Evolutionary conservation across 2,797 vertebrate genomes (phyloP).

Genomic region (Amblyraja radiata): DNA sequence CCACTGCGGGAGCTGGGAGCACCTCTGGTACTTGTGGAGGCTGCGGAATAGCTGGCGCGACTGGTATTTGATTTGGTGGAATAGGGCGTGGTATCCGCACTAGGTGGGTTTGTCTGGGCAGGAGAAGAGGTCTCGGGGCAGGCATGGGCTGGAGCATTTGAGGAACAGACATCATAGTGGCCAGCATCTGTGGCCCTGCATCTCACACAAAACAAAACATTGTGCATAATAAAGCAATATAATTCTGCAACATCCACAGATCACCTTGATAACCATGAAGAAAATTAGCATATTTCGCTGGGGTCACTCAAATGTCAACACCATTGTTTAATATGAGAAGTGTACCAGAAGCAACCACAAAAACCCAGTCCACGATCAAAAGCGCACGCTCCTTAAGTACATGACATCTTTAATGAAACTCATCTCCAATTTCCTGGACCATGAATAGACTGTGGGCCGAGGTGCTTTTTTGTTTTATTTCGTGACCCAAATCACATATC

Average conservation of each 20-base stretch:
- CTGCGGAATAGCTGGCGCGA: slow-evolving; percentile 53
- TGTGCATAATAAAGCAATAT: neutral
- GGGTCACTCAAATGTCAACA: too few relatives aligned
- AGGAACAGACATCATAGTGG: slow-evolving; percentile 42
- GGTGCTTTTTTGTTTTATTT: too few relatives aligned
- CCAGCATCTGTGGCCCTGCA: slow-evolving; percentile 47
- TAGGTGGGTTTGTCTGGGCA: slow-evolving; percentile 61
- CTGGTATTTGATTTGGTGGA: slow-evolving; percentile 51
- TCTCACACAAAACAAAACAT: neutral
- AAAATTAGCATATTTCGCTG: too few relatives aligned
- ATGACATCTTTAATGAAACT: too few relatives aligned
- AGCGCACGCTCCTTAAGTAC: too few relatives aligned
- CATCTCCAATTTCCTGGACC: too few relatives aligned
- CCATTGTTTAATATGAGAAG: too few relatives aligned
- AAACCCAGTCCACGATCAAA: too few relatives aligned
- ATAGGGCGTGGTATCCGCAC: slow-evolving; percentile 52
- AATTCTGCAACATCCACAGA: neutral
- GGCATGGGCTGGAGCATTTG: slow-evolving; percentile 66
- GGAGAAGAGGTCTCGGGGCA: slow-evolving; percentile 56
- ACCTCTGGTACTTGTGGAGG: slow-evolving; percentile 51
- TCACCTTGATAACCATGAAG: neutral
- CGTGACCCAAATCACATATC: too few relatives aligned
- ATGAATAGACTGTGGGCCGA: too few relatives aligned
- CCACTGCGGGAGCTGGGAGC: slow-evolving; percentile 53
- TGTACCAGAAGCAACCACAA: too few relatives aligned